Base-by-base conservation (phyloP, 2,797 vertebrate genomes). In the Phrynocephalus vlangalii region DNA sequence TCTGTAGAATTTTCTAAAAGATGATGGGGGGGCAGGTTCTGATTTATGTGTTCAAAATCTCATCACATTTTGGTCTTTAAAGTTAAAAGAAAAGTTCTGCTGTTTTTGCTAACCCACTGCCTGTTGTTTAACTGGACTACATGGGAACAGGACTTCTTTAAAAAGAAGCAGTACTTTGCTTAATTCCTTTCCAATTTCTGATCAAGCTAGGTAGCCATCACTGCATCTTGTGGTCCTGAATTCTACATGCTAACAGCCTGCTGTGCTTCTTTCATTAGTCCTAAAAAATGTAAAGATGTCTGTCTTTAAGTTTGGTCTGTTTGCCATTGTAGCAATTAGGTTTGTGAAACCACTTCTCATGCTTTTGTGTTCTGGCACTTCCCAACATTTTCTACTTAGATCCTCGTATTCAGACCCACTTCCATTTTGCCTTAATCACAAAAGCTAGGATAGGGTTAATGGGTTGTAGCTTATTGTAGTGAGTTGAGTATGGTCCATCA, bases 331-430 rank as follows among this genome's bases (percentile, higher is more conserved):
- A 72, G 5, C 52, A 75, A 73, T 56, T 83, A 72, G 71, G 18
- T 83, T 10, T 24, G 24, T 66, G 24, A 68, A 85, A 20, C 0
- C 66, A 67, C 2, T 66, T 66, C 28, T 63, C 24, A 72, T 73
- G 22, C 56, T 71, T 20, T 68, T 16, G 15, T 67, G n/a, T 83
- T 83, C 30, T 60, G 33, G 72, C 94, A 82, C 91, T 94, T 94
- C 92, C 91, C 90, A 90, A 50, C 66, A 88, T 92, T 92, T 93
- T 88, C 72, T 89, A 79, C 76, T 84, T 82, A 84, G 89, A 87
- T 90, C 72, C 91, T 92, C 91, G 84, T 90, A 70, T 22, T 86
- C 85, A 86, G 73, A 18, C 85, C 85, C 83, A 86, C 81, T 92
- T 93, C 28, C 90, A 73, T 71, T 94, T 85, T 75, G 77, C 83